Conservation (phyloP, 2,113 vertebrate species). For the Uropsilus gracilis region DNA sequence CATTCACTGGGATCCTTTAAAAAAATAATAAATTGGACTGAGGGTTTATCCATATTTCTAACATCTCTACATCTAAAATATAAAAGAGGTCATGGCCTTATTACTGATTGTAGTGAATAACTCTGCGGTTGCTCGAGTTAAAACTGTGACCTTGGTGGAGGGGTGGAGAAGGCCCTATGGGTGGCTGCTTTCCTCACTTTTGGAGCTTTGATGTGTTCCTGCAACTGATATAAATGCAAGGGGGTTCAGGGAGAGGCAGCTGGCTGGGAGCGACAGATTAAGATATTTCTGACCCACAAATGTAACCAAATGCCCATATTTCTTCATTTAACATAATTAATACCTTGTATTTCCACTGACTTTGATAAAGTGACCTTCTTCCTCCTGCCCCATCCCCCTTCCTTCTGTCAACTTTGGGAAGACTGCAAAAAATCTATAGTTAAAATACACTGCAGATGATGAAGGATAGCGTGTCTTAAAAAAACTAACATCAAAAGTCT, state of each 20-base stretch:
- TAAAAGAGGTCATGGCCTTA: constrained; percentile 70
- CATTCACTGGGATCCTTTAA: constrained; percentile 8
- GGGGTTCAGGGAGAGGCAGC: constrained; percentile 81
- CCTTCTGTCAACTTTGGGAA: constrained; percentile 80
- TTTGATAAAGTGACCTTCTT: constrained; percentile 85
- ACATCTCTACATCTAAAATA: constrained; percentile 61
- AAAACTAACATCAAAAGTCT: constrained; percentile 87
- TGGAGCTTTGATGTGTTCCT: constrained; percentile 85
- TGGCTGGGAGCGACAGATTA: constrained; percentile 81
- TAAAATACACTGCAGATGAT: constrained; percentile 86
- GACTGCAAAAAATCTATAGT: constrained; percentile 79
- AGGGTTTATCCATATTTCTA: constrained; percentile 40
- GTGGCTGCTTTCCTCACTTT: constrained; percentile 78
- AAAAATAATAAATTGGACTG: neutral
- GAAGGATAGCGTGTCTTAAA: constrained; percentile 82
- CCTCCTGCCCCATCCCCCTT: neutral
- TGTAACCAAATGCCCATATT: constrained; percentile 86
- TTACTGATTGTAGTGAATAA: constrained; percentile 80
- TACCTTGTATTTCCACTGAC: constrained; percentile 87
- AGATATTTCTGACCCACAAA: constrained; percentile 85
- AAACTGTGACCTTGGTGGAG: constrained; percentile 77
- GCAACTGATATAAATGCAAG: constrained; percentile 81
- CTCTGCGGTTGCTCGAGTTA: constrained; percentile 46
- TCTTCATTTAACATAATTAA: constrained; percentile 93
- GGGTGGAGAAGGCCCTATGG: neutral